phyloP scores from a whole-genome alignment of 2,888 invertebrate genomes.

The Brachypterus glaber region DNA sequence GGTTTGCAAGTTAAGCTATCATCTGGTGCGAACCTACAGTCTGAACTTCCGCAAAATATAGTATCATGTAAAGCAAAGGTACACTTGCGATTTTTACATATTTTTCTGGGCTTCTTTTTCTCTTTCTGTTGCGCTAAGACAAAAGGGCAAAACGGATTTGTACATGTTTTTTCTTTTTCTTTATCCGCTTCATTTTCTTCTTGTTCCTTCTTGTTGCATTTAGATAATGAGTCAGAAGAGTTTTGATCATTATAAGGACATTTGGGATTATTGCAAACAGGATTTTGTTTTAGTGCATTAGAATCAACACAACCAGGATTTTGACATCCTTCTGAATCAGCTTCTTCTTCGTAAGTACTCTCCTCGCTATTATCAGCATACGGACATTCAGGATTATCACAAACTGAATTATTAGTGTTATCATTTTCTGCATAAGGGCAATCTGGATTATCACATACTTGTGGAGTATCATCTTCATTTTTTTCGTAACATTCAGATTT shows the following conservation, averaged over 20 bases:
- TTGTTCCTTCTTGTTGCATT: too few species aligned
- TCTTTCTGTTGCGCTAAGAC: too few species aligned
- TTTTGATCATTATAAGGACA: slow-evolving; percentile 18
- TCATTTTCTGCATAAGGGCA: too few species aligned
- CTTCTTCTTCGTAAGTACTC: neutral
- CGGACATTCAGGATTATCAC: slow-evolving; percentile 23
- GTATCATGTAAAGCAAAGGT: neutral
- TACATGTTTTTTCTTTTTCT: too few species aligned
- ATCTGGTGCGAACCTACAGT: neutral
- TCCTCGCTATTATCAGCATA: slow-evolving; percentile 5
- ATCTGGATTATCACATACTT: slow-evolving; percentile 16
- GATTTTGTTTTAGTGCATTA: neutral
- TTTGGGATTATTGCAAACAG: slow-evolving; percentile 13
- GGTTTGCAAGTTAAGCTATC: slow-evolving; percentile 1
- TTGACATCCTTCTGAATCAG: neutral
- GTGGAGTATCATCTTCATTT: neutral
- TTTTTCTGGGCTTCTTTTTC: slow-evolving; percentile 7
- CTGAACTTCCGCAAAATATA: neutral
- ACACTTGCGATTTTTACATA: neutral
- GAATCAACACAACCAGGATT: neutral
- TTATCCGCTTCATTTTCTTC: too few species aligned
- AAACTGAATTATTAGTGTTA: slow-evolving; percentile 12
- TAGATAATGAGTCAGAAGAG: too few species aligned
- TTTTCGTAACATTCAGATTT: neutral
- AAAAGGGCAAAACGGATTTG: too few species aligned